Base-by-base conservation (phyloP, 2,888 invertebrate species). In the Maniola hyperantus region DNA sequence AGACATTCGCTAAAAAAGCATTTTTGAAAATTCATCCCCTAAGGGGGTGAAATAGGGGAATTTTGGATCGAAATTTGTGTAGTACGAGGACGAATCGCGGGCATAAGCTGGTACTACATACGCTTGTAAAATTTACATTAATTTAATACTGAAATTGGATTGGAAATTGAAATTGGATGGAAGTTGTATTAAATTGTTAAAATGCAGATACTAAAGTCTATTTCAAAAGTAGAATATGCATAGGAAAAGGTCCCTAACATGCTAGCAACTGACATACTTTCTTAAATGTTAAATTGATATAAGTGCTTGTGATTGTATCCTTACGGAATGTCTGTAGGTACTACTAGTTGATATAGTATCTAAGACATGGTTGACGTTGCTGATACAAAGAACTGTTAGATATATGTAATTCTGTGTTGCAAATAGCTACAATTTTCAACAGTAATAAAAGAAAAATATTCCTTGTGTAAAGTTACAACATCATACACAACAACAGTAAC, bases 241-340 rank as follows among this genome's bases (percentile, higher is more conserved):
- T 64, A 62, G 61, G 59, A 65, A 66, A 59, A 67, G 59, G 55
- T 66, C 71, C 67, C 39, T 53, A 66, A 59, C 62, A 67, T 69
- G 70, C 70, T 72, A 72, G 70, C 74, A 67, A 71, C 68, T 77
- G 74, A 75, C 77, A 75, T 71, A 76, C 71, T 74, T 77, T 77
- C 75, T 73, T 75, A 73, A 74, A 73, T 71, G 72, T 73, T 75
- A 75, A 76, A 76, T 74, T 75, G 75, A 72, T 73, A 71, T 70
- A 75, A 76, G 73, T 74, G 74, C 73, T 69, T 71, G 70, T 73
- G 72, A 73, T 75, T 74, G 74, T 65, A 59, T 62, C 65, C 65
- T 67, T 53, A 55, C 61, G 20, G 48, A 59, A 65, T 55, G 54
- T 46, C 46, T 18, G 65, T 65, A 59, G 11, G 46, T 46, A 53